Percentiles rank a stretch among this genome's conserved stretches.
Conservation (phyloP, 2,888 invertebrate species). For the Lepidochrysops patricia region DNA sequence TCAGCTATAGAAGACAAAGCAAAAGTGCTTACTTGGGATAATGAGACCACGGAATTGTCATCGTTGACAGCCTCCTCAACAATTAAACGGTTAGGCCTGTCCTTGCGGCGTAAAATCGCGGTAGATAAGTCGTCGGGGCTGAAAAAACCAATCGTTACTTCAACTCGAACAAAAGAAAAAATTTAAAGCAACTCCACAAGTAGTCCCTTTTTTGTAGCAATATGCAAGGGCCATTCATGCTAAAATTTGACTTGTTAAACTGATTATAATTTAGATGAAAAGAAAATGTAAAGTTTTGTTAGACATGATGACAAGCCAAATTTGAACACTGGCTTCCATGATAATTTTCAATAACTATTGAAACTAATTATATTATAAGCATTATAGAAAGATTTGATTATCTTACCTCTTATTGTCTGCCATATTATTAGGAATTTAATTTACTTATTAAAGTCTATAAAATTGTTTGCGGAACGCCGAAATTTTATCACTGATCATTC, state of each 20-base stretch:
- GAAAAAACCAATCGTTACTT: constrained; percentile 26
- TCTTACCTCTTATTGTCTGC: constrained; percentile 73
- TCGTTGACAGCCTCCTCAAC: constrained; percentile 99
- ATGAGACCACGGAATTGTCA: constrained; percentile 98
- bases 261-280: not conserved
- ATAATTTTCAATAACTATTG: constrained; percentile 15
- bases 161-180: constrained; percentile 6
- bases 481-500: constrained; percentile 25
- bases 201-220: not conserved
- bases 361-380: not conserved
- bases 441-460: constrained; percentile 24
- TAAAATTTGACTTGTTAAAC: not conserved
- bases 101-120: constrained; percentile 97
- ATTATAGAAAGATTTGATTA: not conserved
- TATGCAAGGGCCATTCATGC: not conserved
- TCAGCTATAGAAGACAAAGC: constrained; percentile 22
- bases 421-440: constrained; percentile 42
- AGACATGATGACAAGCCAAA: constrained; percentile 75
- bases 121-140: constrained; percentile 95
- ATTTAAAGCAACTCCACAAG: not conserved
- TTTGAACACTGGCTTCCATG: constrained; percentile 38
- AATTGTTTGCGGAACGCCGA: constrained; percentile 46
- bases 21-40: constrained; percentile 85
- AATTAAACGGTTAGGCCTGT: constrained; percentile 96
- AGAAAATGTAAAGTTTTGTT: constrained; percentile 26